Percentiles rank a stretch among this genome's conserved stretches.
phyloP scores from a whole-genome alignment of 2,888 invertebrate species.

The Limulus polyphemus region DNA sequence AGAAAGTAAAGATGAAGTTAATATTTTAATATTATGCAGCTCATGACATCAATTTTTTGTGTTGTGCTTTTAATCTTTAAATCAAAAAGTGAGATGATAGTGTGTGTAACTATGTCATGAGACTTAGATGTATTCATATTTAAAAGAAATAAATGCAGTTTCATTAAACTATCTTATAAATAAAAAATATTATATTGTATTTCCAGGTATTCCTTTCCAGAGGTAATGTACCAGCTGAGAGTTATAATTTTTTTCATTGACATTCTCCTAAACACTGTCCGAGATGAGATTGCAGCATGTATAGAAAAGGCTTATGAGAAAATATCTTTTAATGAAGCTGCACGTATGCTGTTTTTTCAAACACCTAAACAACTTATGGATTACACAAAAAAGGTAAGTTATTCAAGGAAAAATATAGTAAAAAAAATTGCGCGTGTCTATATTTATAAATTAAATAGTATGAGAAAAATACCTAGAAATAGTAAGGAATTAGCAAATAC shows the following conservation, averaged over 20 bases:
- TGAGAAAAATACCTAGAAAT: too few relatives aligned
- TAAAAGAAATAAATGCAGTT: not conserved
- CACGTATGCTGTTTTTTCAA: conserved; percentile 71
- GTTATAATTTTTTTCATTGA: conserved; percentile 95
- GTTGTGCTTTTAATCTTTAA: too few relatives aligned
- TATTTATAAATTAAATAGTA: conserved; percentile 7
- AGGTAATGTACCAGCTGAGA: conserved; percentile 89
- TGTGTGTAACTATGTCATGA: too few relatives aligned
- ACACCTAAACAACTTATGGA: conserved; percentile 61
- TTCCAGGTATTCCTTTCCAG: conserved; percentile 66
- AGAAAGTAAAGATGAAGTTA: too few relatives aligned
- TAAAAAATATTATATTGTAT: conserved; percentile 33
- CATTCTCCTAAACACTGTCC: conserved; percentile 82
- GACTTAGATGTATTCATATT: too few relatives aligned
- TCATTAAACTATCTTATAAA: not conserved
- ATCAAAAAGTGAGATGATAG: too few relatives aligned
- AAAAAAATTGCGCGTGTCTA: conserved; percentile 1
- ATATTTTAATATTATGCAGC: too few relatives aligned
- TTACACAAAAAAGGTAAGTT: conserved; percentile 59
- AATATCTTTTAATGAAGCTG: conserved; percentile 73
- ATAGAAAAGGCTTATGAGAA: conserved; percentile 92
- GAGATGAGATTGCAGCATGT: conserved; percentile 91
- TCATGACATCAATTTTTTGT: too few relatives aligned
- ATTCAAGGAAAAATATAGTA: too few relatives aligned
- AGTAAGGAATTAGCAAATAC: too few relatives aligned